Evolutionary conservation across 2,797 vertebrate species (phyloP).

Genomic region (Pseudomugil tenellus): DNA sequence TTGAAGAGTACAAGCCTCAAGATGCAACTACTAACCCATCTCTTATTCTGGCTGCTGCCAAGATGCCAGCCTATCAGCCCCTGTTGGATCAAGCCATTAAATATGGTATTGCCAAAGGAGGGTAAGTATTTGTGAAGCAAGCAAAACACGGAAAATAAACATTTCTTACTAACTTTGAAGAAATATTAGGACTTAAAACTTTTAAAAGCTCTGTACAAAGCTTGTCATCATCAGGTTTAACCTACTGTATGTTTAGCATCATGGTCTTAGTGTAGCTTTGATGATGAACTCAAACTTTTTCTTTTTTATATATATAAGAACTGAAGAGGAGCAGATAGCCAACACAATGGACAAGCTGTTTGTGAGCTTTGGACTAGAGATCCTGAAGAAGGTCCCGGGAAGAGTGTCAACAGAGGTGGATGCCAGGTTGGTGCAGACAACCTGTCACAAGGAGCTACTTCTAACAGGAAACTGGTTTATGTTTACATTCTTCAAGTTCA

Average conservation of each 20-base stretch:
- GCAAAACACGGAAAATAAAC: background rate
- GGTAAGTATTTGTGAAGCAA: constrained; percentile 79
- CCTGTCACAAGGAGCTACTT: background rate
- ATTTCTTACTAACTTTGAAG: background rate
- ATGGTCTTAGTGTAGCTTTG: background rate
- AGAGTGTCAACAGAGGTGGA: constrained; percentile 98
- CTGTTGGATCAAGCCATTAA: constrained; percentile 91
- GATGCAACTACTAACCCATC: constrained; percentile 99
- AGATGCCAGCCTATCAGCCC: constrained; percentile 92
- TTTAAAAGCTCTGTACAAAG: background rate
- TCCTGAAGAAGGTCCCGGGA: constrained; percentile 95
- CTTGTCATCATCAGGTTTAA: no score
- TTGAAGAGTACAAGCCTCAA: constrained; percentile 95
- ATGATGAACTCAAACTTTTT: background rate
- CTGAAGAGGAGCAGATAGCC: constrained; percentile 89
- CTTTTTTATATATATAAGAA: constrained; percentile 69
- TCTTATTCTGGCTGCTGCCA: constrained; percentile 93
- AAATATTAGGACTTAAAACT: background rate
- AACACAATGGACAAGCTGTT: constrained; percentile 96
- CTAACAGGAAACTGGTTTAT: background rate
- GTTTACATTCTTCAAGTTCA: background rate
- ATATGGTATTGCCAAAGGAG: constrained; percentile 87
- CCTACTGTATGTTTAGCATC: background rate
- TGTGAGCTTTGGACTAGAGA: constrained; percentile 93
- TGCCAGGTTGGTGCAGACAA: constrained; percentile 84